These are phyloP conservation scores for Lipotes vexillifer DNA, from an alignment of 2,113 vertebrate genomes.

Conservation along the genomic window DNA sequence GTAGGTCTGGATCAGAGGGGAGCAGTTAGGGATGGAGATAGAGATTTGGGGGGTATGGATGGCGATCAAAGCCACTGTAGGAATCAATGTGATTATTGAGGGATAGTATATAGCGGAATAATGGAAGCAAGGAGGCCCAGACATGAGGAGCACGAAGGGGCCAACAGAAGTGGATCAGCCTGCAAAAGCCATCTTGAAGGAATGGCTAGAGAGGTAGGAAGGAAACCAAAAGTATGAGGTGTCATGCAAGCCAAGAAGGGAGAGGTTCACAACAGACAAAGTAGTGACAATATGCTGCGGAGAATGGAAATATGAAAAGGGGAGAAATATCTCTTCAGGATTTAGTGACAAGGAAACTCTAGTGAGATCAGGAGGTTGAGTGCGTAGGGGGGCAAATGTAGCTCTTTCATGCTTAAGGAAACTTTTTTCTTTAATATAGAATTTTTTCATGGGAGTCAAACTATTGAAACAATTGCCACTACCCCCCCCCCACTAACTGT, in stretches of 20 bases:
- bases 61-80: not conserved
- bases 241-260: not conserved
- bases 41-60: not conserved
- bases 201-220: not conserved
- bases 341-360: not conserved
- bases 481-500: not conserved
- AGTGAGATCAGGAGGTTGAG: not conserved
- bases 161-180: not conserved
- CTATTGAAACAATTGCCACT: not conserved
- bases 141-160: not conserved
- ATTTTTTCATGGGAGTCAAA: not conserved
- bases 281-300: not conserved
- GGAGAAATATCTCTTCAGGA: not conserved
- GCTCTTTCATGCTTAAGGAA: not conserved
- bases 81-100: not conserved
- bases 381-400: not conserved
- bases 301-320: not conserved
- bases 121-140: not conserved
- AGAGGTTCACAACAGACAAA: not conserved
- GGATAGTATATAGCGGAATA: not conserved
- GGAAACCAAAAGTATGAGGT: not conserved
- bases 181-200: not conserved
- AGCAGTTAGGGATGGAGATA: not conserved
- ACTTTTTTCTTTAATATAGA: not conserved
- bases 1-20: not conserved